Evolutionary conservation across 2,888 invertebrate genomes (phyloP).

Genomic region (Drepana falcataria): DNA sequence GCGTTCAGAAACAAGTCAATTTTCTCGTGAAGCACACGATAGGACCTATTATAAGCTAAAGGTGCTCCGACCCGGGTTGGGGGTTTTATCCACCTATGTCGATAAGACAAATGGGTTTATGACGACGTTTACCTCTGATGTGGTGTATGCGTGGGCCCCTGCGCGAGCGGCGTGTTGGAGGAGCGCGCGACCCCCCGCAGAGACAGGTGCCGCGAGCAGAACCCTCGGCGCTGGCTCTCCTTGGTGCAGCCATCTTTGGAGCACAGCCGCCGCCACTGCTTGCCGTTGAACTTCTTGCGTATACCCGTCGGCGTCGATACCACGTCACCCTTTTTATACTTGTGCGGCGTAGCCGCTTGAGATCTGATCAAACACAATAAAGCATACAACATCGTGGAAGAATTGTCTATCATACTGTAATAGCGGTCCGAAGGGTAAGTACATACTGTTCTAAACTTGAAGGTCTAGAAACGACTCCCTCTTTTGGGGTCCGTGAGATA

Average conservation of each 20-base stretch:
- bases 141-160: conserved; percentile 62
- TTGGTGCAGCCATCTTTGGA: conserved; percentile 94
- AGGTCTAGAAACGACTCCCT: too few species aligned
- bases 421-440: too few species aligned
- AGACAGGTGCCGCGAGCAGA: conserved; percentile 96
- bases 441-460: too few species aligned
- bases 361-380: conserved; percentile 74
- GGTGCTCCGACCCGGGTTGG: too few species aligned
- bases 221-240: conserved; percentile 98
- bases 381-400: too few species aligned
- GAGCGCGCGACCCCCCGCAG: conserved; percentile 84
- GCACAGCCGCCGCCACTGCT: conserved; percentile 98
- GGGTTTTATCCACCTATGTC: too few species aligned
- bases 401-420: too few species aligned
- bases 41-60: too few species aligned
- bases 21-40: too few species aligned
- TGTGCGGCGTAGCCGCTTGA: conserved; percentile 96
- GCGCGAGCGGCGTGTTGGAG: conserved; percentile 64
- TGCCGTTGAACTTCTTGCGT: conserved; percentile 99
- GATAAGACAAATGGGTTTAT: background rate
- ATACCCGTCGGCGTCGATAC: conserved; percentile 96
- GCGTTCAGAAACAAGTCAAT: too few species aligned
- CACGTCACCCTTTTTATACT: conserved; percentile 98
- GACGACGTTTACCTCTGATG: conserved; percentile 55
- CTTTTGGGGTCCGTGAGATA: too few species aligned